Evolutionary conservation across 2,888 invertebrate species (phyloP).

Genomic region (Mesorhabditis spiculigera): DNA sequence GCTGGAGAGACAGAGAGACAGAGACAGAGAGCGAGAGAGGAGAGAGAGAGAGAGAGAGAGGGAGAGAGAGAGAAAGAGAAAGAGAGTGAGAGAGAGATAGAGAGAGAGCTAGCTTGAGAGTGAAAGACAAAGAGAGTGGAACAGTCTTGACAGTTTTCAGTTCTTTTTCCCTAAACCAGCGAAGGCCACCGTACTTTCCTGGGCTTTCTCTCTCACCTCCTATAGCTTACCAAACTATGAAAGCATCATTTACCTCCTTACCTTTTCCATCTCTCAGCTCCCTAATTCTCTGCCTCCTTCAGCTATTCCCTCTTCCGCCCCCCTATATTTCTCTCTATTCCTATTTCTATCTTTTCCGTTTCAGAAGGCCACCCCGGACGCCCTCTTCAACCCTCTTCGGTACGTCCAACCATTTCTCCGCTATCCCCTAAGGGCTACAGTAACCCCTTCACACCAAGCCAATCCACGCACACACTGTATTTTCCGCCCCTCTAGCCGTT

Average conservation of each 20-base stretch:
- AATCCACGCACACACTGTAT: too few species aligned
- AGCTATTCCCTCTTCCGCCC: conserved; percentile 36
- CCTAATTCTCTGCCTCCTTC: conserved; percentile 10
- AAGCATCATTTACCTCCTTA: too few species aligned
- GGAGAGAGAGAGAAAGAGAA: too few species aligned
- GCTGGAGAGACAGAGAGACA: too few species aligned
- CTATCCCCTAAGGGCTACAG: conserved; percentile 65
- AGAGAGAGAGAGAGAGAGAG: too few species aligned
- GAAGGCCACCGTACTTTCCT: conserved; percentile 17
- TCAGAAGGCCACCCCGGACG: conserved; percentile 99
- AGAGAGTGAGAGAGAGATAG: too few species aligned
- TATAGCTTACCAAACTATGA: conserved; percentile 16
- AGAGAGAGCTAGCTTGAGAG: too few species aligned
- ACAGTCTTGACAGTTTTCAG: too few species aligned
- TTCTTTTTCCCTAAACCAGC: conserved; percentile 8
- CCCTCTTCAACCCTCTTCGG: conserved; percentile 99
- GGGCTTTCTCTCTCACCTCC: conserved; percentile 17
- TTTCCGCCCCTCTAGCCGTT: too few species aligned
- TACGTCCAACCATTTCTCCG: conserved; percentile 70
- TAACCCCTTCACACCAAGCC: too few species aligned
- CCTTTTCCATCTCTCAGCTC: conserved; percentile 8
- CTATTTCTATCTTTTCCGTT: conserved; percentile 42
- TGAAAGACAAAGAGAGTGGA: too few species aligned
- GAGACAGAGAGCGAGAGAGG: too few species aligned
- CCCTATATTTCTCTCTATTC: conserved; percentile 14